Evolutionary conservation across 2,113 vertebrate species (phyloP), one percentile per base, ranked within the genome.

Genomic region (Mastomys coucha): DNA sequence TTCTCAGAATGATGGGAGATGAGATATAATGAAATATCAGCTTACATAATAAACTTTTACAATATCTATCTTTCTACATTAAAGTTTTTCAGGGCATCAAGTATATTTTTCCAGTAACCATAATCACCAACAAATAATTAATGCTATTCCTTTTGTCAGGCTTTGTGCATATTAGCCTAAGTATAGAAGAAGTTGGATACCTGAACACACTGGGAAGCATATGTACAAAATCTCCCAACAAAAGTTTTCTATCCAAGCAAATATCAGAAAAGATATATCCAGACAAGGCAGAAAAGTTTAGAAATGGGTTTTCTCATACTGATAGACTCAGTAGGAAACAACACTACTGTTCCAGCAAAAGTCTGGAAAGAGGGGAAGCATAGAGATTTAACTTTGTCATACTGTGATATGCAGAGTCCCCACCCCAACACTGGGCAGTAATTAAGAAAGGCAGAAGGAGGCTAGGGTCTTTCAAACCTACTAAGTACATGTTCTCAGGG

Each of bases 371-470:
- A 82, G 20, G 53, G 1, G 42, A 63, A 22, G 14, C 5, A 3
- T 39, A 28, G 11, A 87, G 20, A 39, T 56, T 86, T 69, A 26
- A 19, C 6, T 6, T 60, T 84, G 19, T 0, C 24, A 49, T 5
- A 5, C 33, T 75, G n/a, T 16, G 24, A 24, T 7, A 14, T 12
- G 1, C 0, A 3, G 1, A 2, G 7, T 14, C 22, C 56, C 22
- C 3, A 42, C 5, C 11, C 13, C 24, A 39, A 5, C 67, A 53
- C 8, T 75, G 16, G 16, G 24, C 3, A 24, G 19, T 1, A 17
- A 42, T 6, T 65, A 22, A 60, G 20, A 75, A 72, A 53, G 14
- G 16, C 7, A 10, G 11, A 42, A 58, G 13, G 31, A 80, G 63
- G 24, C 42, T 0, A 1, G 28, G 14, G 12, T 0, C 51, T 89